Conservation (phyloP, 2,888 invertebrate species). For the Nemurella pictetii region DNA sequence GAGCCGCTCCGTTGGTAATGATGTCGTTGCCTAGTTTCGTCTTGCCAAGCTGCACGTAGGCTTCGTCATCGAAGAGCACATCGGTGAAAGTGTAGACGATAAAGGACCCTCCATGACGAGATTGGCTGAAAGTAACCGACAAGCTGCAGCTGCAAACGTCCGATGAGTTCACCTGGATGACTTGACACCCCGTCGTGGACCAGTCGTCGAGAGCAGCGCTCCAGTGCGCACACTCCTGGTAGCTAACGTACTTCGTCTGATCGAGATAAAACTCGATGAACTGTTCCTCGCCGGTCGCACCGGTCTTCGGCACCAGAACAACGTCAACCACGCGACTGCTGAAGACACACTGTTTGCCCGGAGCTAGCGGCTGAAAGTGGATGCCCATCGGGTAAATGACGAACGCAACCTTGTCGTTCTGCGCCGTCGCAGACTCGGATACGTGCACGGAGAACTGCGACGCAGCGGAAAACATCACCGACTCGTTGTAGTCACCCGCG, state of each 20-base stretch:
- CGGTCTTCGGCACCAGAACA: not conserved
- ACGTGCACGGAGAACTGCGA: not conserved
- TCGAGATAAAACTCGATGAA: not conserved
- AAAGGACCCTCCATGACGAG: not conserved
- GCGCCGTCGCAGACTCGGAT: not conserved
- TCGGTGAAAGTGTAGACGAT: not conserved
- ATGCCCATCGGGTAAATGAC: not conserved
- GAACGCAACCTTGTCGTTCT: not conserved
- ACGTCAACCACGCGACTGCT: not conserved
- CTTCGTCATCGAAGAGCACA: not conserved
- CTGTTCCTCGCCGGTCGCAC: not conserved
- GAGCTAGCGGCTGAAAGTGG: not conserved
- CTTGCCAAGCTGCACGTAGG: not conserved
- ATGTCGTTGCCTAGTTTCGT: not conserved
- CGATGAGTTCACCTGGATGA: not conserved
- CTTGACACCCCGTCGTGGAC: not conserved
- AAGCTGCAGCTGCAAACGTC: not conserved
- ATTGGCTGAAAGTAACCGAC: not conserved
- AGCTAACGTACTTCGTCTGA: not conserved
- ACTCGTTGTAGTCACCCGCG: not conserved
- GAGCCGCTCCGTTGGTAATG: not conserved
- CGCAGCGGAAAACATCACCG: not conserved
- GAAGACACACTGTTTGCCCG: not conserved
- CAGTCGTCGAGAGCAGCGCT: not conserved
- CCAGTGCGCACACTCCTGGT: not conserved